A percentile compares a stretch with the other conserved stretches of the same genome.
Evolutionary conservation across 2,888 invertebrate genomes (phyloP).

Genomic region (Aproaerema taeniolella): DNA sequence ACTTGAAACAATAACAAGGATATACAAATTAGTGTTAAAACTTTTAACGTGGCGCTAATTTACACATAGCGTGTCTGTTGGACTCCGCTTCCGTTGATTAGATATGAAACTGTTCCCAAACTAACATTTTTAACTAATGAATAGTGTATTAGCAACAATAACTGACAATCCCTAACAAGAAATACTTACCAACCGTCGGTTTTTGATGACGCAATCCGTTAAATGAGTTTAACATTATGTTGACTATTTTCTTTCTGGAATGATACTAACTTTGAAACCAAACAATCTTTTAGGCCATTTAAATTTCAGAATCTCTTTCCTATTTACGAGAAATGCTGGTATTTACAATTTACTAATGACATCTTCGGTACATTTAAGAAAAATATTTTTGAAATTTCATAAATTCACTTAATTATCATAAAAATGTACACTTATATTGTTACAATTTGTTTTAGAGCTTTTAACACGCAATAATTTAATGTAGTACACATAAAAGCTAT

Average conservation of each 20-base stretch:
- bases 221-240: no score
- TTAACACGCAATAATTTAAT: conserved; percentile 25
- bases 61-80: conserved; percentile 5
- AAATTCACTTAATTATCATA: no score
- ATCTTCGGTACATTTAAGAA: conserved; percentile 42
- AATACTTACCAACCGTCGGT: no score
- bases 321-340: conserved; percentile 39
- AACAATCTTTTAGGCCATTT: no score
- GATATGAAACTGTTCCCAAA: not conserved
- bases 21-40: conserved; percentile 1
- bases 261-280: no score
- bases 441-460: conserved; percentile 23
- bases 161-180: conserved; percentile 15
- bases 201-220: no score
- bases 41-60: conserved; percentile 4
- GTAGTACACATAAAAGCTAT: conserved; percentile 38
- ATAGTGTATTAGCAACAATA: conserved; percentile 1
- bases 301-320: no score
- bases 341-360: conserved; percentile 40
- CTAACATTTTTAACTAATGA: conserved; percentile 7
- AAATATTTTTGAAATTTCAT: conserved; percentile 47
- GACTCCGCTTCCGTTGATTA: not conserved
- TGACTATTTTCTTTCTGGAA: no score
- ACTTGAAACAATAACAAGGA: not conserved
- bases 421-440: conserved; percentile 43